Evolutionary conservation across 1,140 invertebrate species (phyloP), one percentile per base, ranked within the genome.

Genomic region (Rhynchophorus ferrugineus): DNA sequence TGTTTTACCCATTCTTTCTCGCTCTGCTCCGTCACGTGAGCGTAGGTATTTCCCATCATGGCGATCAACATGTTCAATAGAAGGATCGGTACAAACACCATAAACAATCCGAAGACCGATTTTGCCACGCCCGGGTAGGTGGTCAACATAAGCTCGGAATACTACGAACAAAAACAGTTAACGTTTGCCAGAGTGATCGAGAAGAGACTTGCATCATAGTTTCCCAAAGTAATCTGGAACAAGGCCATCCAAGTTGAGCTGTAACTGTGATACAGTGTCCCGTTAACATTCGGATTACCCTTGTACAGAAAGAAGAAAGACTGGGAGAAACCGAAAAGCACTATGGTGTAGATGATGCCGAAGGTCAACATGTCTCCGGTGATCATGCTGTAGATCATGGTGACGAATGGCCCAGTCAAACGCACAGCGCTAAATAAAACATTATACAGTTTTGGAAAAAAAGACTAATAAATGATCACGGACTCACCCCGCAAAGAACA

Each of bases 41-140:
- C 93, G 66, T 97, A 98, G 0, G 94, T 98, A 69, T 97, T 98
- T 9, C 91, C 93, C 93, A 98, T 98, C 94, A 98, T 98, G 51
- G 95, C 95, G 59, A 98, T 98, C 63, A 98, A 79, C 91, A 98
- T 91, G 80, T 98, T 98, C 3, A 98, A 78, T 58, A 98, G 73
- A 13, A 98, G 73, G 62, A 98, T 95, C 0, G 95, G 95, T 47
- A 98, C 91, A 39, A 98, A 83, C 14, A 98, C 89, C 91, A 98
- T 98, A 69, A 98, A 98, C 21, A 96, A 78, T 0, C 91, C 85
- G 69, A 99, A 98, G 6, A 98, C 90, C 0, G 90, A 83, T 73
- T 98, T 98, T 1, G 89, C 87, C 35, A 98, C 69, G 47, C 84
- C 84, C 9, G 92, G 87, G 70, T 98, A 96, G 2, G 87, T 87